phyloP scores from a whole-genome alignment of 2,888 invertebrate genomes.

The Drosophila incognita region DNA sequence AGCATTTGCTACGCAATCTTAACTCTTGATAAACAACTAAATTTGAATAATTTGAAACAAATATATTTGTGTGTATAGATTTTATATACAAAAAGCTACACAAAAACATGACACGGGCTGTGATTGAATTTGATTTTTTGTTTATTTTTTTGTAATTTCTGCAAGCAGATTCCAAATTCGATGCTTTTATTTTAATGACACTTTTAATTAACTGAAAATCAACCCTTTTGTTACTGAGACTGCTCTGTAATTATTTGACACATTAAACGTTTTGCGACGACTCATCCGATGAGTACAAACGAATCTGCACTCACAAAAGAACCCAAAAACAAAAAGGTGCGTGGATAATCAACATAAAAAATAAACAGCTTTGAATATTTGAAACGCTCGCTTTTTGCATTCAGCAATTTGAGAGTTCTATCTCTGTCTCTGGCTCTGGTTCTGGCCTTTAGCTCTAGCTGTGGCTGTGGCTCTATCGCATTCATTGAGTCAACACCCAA shows the following conservation, averaged over 20 bases:
- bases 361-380: slow-evolving; percentile 44
- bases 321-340: slow-evolving; percentile 24
- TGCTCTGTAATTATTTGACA: slow-evolving; percentile 59
- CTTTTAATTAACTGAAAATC: slow-evolving; percentile 71
- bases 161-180: neutral
- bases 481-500: slow-evolving; percentile 20
- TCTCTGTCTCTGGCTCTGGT: too few species aligned
- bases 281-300: slow-evolving; percentile 67
- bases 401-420: slow-evolving; percentile 1
- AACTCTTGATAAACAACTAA: neutral
- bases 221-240: slow-evolving; percentile 43
- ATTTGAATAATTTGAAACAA: neutral
- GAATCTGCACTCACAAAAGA: slow-evolving; percentile 22
- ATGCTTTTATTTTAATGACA: slow-evolving; percentile 51
- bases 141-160: neutral
- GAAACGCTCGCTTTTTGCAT: slow-evolving; percentile 23
- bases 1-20: neutral
- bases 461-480: neutral
- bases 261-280: slow-evolving; percentile 72
- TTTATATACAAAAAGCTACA: neutral
- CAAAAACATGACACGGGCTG: slow-evolving; percentile 19
- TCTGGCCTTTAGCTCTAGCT: too few species aligned
- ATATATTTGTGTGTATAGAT: neutral
- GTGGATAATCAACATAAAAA: slow-evolving; percentile 39
- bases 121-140: neutral